Base-by-base conservation (phyloP, 2,888 invertebrate genomes). In the Idaea straminata region DNA sequence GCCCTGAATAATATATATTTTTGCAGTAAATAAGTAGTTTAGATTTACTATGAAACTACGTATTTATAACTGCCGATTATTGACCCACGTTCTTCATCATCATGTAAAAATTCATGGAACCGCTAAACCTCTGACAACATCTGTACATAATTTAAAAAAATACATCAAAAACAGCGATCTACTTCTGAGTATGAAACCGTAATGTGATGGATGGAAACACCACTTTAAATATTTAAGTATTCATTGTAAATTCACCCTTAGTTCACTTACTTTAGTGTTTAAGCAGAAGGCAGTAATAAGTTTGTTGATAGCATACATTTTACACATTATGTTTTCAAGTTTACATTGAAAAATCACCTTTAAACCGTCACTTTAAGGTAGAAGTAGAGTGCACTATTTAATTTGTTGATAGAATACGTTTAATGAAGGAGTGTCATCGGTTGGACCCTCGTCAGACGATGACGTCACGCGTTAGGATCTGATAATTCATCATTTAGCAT, bases 391-490 rank as follows among this genome's bases (percentile, higher is more conserved):
- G 59, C 34, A 59, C 10, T 25, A 25, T 25, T 62, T 61, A 38
- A 57, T 57, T 67, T 63, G 69, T 62, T 15, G 61, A 61, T 67
- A 65, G 61, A 61, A 66, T 63, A 62, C 61, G 61, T 69, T 47
- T 72, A 72, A 72, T 72, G 66, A 72, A 65, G 59, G 62, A 38
- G 63, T 64, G 65, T 70, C 69, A 59, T 69, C 67, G 64, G 63
- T 34, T 61, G 57, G n/a, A 71, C 71, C 72, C 72, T 67, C 66
- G 65, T 73, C 69, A 69, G 38, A 38, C 35, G 57, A 66, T 63
- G 65, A 60, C 67, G 68, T 69, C 69, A 65, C 62, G 36, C 63
- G 71, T 69, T 69, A 69, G 63, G 66, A 65, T 59, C 65, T 60
- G 66, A 66, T 63, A 64, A 66, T 71, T 73, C 66, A 71, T 69